These are phyloP conservation scores for Leptopilina syphax DNA, from an alignment of 2,888 invertebrate genomes.

Conservation along the genomic window DNA sequence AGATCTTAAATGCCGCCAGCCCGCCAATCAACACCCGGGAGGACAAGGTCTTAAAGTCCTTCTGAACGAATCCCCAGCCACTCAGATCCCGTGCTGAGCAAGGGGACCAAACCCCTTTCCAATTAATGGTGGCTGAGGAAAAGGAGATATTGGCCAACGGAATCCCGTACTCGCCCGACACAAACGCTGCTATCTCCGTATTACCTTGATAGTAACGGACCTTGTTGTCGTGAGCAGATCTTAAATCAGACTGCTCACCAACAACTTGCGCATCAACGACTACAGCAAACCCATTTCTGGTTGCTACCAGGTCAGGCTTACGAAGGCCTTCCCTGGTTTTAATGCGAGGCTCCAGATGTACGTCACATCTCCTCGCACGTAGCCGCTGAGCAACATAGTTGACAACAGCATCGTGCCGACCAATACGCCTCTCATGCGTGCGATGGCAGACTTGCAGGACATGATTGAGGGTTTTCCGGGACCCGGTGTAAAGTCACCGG, in stretches of 20 bases:
- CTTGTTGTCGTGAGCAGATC: slow-evolving; percentile 2
- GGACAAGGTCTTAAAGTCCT: slow-evolving; percentile 45
- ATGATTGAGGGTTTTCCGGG: slow-evolving; percentile 67
- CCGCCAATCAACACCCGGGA: slow-evolving; percentile 44
- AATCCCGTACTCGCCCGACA: neutral
- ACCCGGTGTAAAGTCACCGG: slow-evolving; percentile 29
- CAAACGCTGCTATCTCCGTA: neutral
- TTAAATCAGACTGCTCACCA: neutral
- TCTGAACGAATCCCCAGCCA: neutral
- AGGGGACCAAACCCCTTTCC: slow-evolving; percentile 53
- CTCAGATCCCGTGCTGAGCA: slow-evolving; percentile 48
- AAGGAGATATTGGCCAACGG: slow-evolving; percentile 16
- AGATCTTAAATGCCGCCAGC: neutral
- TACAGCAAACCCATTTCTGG: neutral
- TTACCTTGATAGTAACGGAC: neutral
- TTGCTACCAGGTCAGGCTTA: slow-evolving; percentile 52
- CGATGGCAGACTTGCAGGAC: slow-evolving; percentile 65
- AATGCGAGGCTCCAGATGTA: neutral
- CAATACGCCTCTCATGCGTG: slow-evolving; percentile 66
- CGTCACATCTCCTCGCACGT: neutral
- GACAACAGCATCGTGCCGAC: slow-evolving; percentile 64
- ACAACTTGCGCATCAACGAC: slow-evolving; percentile 4
- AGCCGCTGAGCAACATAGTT: slow-evolving; percentile 45
- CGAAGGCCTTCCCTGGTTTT: slow-evolving; percentile 33
- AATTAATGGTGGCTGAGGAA: slow-evolving; percentile 50